Evolutionary conservation across 2,797 vertebrate genomes (phyloP), one percentile per base, ranked within the genome.

Genomic region (Poecilia wingei): DNA sequence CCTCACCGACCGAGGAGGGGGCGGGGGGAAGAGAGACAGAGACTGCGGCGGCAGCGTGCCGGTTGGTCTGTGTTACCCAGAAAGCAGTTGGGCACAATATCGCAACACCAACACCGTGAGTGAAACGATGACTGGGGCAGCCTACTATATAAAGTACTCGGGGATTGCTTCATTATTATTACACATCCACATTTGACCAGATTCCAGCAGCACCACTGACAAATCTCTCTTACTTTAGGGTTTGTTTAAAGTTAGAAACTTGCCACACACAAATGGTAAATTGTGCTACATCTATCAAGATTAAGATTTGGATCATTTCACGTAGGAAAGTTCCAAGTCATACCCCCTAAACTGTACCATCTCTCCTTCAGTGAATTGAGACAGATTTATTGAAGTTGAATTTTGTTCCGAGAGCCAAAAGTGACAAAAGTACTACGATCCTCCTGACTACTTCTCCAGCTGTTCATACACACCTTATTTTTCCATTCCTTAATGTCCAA

Each of bases 401-500:
- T 43, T 70, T 46, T 70, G 25, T 46, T 46, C 25, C 2, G 6
- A 45, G 78, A 83, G 79, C 86, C 73, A 72, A 84, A 79, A 78
- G 82, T 86, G 75, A 83, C 87, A 86, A 79, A 78, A 77, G 25
- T 43, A 77, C 87, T 82, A 78, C 5, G 68, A 68, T 57, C 82
- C 76, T 73, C 33, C 72, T 39, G 49, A 66, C 55, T n/a, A 45
- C 68, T 80, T 55, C 84, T 79, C 72, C 80, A 80, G 79, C 80
- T 89, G 85, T 80, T 80, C 49, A 80, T 72, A 70, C 25, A 61
- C 74, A 76, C 81, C 61, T 77, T 79, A 41, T 41, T 25, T 46
- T 70, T 43, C 31, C 47, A 72, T 70, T 46, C 28, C 64, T 64
- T 64, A 12, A 77, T 74, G 57, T 81, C 76, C 76, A 73, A 77